Evolutionary conservation across 2,797 vertebrate genomes (phyloP).

Genomic region (Paramormyrops hopkinsi): DNA sequence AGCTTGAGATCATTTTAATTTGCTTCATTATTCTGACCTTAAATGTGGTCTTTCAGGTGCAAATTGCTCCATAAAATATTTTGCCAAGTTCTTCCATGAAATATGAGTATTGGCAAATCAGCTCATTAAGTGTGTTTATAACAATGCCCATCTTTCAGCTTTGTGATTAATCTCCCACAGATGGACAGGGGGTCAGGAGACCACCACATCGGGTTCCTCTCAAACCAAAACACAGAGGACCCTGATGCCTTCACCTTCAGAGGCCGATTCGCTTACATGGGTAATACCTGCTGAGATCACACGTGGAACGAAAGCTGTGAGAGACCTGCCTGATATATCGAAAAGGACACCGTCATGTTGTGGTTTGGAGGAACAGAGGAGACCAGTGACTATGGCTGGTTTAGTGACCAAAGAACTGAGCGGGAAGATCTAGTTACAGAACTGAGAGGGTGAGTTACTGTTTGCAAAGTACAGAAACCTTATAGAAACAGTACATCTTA

Average conservation of each 20-base stretch:
- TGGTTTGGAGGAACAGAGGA: not conserved
- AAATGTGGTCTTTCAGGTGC: constrained; percentile 47
- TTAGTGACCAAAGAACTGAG: not conserved
- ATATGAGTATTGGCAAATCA: constrained; percentile 43
- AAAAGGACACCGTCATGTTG: not conserved
- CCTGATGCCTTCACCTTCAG: not conserved
- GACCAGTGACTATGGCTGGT: not conserved
- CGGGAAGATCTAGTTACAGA: not conserved
- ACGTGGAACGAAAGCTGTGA: not conserved
- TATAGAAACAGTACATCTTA: not conserved
- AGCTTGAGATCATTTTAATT: constrained; percentile 39
- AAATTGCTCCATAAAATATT: constrained; percentile 41
- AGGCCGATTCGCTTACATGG: not conserved
- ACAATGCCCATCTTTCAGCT: constrained; percentile 40
- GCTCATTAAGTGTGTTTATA: constrained; percentile 45
- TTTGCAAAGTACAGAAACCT: not conserved
- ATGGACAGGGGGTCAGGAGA: constrained; percentile 40
- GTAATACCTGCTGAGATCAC: not conserved
- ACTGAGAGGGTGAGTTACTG: not conserved
- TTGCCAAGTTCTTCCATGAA: constrained; percentile 40
- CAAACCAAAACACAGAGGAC: constrained; percentile 25
- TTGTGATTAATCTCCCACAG: constrained; percentile 47
- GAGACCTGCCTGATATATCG: not conserved
- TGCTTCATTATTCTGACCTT: constrained; percentile 45
- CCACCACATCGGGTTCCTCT: constrained; percentile 40